Conservation (phyloP, 2,113 vertebrate genomes). For the Erythrolamprus reginae region DNA sequence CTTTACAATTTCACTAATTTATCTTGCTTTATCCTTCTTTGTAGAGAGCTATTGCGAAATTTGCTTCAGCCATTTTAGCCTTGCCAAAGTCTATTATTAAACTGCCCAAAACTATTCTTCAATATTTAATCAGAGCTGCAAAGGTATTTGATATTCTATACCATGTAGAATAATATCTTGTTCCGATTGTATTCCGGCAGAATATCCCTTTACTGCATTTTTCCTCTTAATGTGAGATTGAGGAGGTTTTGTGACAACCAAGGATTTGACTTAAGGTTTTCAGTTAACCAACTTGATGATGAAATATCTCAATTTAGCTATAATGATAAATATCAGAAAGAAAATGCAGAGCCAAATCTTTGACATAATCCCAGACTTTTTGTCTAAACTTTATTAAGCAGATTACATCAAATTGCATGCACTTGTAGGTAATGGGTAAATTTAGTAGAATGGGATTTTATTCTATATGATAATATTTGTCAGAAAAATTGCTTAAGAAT, state of each 20-base stretch:
- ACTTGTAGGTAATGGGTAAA: conserved; percentile 19
- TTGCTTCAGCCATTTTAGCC: conserved; percentile 95
- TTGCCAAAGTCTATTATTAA: conserved; percentile 98
- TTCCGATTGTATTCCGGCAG: conserved; percentile 40
- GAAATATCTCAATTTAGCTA: not conserved
- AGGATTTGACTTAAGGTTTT: conserved; percentile 9
- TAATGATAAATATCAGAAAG: conserved; percentile 9
- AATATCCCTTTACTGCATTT: conserved; percentile 63
- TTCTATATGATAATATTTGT: conserved; percentile 42
- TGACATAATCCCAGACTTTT: conserved; percentile 35
- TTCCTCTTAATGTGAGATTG: conserved; percentile 51
- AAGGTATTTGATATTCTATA: conserved; percentile 84
- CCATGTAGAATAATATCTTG: conserved; percentile 51
- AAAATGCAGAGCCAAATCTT: conserved; percentile 68
- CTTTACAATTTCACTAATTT: conserved; percentile 74
- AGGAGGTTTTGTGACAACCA: not conserved
- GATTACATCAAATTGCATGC: conserved; percentile 62
- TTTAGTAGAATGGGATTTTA: not conserved
- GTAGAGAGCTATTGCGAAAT: conserved; percentile 98
- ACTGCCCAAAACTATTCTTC: conserved; percentile 98
- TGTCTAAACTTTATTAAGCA: conserved; percentile 17
- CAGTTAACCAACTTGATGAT: conserved; percentile 23
- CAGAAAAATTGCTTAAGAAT: conserved; percentile 68
- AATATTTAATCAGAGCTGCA: conserved; percentile 94
- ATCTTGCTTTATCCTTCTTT: conserved; percentile 82